Evolutionary conservation across 2,113 vertebrate species (phyloP).

Genomic region (Triplophysa siluroides): DNA sequence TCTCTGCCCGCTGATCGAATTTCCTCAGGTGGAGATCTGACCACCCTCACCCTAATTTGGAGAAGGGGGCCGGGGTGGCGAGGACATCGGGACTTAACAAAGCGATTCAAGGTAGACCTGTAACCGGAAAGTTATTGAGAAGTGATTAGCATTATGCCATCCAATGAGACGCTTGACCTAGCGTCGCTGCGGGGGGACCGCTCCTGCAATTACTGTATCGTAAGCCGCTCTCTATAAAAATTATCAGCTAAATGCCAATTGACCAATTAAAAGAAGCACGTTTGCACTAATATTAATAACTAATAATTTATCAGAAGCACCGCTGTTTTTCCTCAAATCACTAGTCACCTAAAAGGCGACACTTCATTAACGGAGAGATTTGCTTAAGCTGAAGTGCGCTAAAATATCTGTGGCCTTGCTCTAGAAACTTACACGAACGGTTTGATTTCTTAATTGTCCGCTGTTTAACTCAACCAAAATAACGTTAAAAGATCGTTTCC

Average conservation of each 20-base stretch:
- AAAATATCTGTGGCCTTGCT: not conserved
- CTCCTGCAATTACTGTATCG: constrained; percentile 1
- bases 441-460: constrained; percentile 11
- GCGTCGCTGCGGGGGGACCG: not conserved
- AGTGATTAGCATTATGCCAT: constrained; percentile 31
- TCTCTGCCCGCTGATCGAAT: constrained; percentile 57
- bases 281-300: constrained; percentile 21
- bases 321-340: constrained; percentile 12
- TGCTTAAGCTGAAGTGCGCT: not conserved
- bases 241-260: constrained; percentile 29
- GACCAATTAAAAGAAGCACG: constrained; percentile 31
- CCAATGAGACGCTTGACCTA: constrained; percentile 14
- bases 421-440: not conserved
- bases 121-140: not conserved
- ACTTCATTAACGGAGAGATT: constrained; percentile 10
- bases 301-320: not conserved
- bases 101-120: not conserved
- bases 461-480: not conserved
- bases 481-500: not conserved
- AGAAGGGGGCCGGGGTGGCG: constrained; percentile 30
- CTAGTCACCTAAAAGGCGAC: not conserved
- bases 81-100: constrained; percentile 30
- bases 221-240: constrained; percentile 19
- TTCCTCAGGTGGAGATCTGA: constrained; percentile 53
- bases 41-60: constrained; percentile 19